Evolutionary conservation across 2,888 invertebrate genomes (phyloP).

Genomic region (Andrena bicolor): DNA sequence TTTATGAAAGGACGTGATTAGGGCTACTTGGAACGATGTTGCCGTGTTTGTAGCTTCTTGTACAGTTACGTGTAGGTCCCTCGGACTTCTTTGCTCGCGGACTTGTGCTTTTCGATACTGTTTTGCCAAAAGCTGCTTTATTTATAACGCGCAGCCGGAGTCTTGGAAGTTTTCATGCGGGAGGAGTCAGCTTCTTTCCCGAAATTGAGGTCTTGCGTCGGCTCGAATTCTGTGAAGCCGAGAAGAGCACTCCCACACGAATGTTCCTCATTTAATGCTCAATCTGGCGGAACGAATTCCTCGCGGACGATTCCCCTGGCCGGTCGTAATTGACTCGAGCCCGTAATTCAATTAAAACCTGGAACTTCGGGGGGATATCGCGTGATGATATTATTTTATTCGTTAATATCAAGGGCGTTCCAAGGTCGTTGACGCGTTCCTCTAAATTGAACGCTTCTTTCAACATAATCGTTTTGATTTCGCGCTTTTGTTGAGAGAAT

Average conservation of each 20-base stretch:
- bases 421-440: neutral
- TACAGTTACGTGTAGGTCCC: too few species aligned
- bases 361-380: neutral
- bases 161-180: neutral
- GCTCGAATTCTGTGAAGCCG: neutral
- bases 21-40: too few species aligned
- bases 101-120: neutral
- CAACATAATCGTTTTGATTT: neutral
- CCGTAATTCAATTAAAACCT: neutral
- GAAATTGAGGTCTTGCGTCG: slow-evolving; percentile 3
- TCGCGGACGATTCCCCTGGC: slow-evolving; percentile 3
- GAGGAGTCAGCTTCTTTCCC: neutral
- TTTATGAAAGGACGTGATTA: neutral
- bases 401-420: neutral
- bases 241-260: slow-evolving; percentile 2
- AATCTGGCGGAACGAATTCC: slow-evolving; percentile 9
- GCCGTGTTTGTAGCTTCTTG: too few species aligned
- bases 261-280: slow-evolving; percentile 1
- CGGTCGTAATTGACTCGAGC: neutral
- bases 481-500: too few species aligned
- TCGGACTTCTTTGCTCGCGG: neutral
- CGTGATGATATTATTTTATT: neutral
- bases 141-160: neutral
- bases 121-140: neutral
- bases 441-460: neutral